Evolutionary conservation across 2,113 vertebrate genomes (phyloP).

Genomic region (Lethenteron camtschaticum): DNA sequence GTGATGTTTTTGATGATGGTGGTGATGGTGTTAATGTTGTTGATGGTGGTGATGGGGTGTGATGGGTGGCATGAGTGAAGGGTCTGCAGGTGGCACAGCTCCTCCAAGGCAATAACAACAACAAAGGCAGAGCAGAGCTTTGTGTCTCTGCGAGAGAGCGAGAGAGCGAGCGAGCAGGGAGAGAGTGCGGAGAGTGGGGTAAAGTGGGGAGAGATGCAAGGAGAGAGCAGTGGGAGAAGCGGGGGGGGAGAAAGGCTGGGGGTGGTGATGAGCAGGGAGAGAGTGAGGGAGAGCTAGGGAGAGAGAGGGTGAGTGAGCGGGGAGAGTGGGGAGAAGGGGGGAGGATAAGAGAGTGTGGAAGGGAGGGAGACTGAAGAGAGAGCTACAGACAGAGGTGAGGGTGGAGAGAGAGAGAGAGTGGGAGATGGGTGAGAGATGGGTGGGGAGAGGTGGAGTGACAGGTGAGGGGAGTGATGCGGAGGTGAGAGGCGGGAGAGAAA

Average conservation of each 20-base stretch:
- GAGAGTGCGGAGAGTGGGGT: neutral
- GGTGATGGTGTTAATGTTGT: too few relatives aligned
- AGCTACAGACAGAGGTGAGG: neutral
- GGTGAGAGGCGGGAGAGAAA: neutral
- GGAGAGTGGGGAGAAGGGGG: neutral
- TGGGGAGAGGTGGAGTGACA: neutral
- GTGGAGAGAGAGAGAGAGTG: neutral
- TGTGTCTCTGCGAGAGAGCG: neutral
- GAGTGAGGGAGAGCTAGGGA: neutral
- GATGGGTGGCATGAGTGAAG: too few relatives aligned
- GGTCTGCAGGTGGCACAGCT: too few relatives aligned
- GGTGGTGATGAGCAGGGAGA: neutral
- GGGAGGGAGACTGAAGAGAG: neutral
- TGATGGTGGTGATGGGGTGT: too few relatives aligned
- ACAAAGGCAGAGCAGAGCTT: too few relatives aligned
- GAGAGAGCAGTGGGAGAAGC: neutral
- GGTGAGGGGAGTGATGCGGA: neutral
- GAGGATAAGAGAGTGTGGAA: neutral
- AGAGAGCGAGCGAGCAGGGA: neutral
- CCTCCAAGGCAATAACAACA: too few relatives aligned
- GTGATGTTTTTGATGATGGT: too few relatives aligned
- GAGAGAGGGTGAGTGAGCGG: neutral
- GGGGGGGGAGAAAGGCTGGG: neutral
- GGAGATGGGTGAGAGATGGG: neutral
- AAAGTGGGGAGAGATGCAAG: neutral